phyloP scores from a whole-genome alignment of 2,797 vertebrate genomes.

The Hozukius guyotensis region DNA sequence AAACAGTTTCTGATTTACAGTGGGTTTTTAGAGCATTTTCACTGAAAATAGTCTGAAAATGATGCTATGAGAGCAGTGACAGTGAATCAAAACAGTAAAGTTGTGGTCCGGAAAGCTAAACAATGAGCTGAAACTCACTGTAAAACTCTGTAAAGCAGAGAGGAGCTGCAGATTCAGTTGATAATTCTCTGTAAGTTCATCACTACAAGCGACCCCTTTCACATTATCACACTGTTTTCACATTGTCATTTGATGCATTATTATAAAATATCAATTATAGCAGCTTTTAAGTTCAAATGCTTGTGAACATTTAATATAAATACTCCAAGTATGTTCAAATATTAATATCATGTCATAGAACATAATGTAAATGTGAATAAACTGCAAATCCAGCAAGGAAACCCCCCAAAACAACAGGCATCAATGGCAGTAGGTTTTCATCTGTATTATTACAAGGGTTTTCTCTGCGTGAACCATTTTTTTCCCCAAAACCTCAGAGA shows the following conservation, averaged over 20 bases:
- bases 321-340: neutral
- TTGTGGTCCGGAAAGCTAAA: neutral
- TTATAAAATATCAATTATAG: neutral
- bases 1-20: neutral
- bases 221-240: neutral
- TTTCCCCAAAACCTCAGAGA: conserved; percentile 2
- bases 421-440: neutral
- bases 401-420: neutral
- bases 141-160: neutral
- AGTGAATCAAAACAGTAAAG: neutral
- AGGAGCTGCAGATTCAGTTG: neutral
- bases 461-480: neutral
- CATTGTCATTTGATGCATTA: neutral
- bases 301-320: neutral
- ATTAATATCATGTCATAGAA: neutral
- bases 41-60: neutral
- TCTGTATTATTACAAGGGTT: conserved; percentile 22
- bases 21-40: too few relatives aligned
- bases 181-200: neutral
- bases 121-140: neutral
- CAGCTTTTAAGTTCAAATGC: neutral
- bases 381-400: neutral
- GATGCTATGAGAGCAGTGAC: neutral
- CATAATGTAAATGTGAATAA: neutral
- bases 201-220: neutral